Evolutionary conservation across 2,888 invertebrate genomes (phyloP), one percentile per base, ranked within the genome.

Genomic region (Mactromeris polynyma): DNA sequence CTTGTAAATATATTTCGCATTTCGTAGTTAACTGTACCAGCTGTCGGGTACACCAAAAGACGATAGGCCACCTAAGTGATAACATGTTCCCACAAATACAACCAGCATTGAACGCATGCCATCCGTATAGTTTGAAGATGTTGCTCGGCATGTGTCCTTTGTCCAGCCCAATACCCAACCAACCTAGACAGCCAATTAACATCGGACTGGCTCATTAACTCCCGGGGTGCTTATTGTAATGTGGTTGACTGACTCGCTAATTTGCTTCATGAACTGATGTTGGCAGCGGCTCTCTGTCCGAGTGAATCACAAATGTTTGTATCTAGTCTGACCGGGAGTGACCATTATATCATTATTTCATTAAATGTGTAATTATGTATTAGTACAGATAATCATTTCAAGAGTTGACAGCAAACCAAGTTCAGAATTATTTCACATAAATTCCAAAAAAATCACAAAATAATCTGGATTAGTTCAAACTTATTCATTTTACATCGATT

Each of bases 111-210:
- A 19, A 40, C 51, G 85, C 85, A 79, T 85, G 85, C 58, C 85
- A 85, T 26, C 80, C 80, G 40, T 80, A 21, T 33, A 33, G 42
- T 40, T 21, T 11, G 31, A 36, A 38, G 77, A 51, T 54, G 85
- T 36, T 14, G 54, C 69, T 6, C 14, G 17, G 40, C 31, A 33
- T 42, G 80, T 26, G 80, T 26, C 33, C 85, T 36, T 85, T 85
- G 85, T 85, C 58, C 79, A n/a, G 26, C 31, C 19, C 17, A 54
- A 64, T 64, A 58, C 58, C 38, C 64, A 21, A 58, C 79, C 58
- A 42, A 80, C 58, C 42, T 54, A 85, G 80, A 85, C 85, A 69
- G 80, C 80, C 42, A 80, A 85, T 85, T 85, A 85, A 80, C 51
- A 42, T 38, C 38, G 46, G 21, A 19, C 64, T 17, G 80, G 31